Evolutionary conservation across 2,797 vertebrate genomes (phyloP).

Genomic region (Bryconaethiops microstoma): DNA sequence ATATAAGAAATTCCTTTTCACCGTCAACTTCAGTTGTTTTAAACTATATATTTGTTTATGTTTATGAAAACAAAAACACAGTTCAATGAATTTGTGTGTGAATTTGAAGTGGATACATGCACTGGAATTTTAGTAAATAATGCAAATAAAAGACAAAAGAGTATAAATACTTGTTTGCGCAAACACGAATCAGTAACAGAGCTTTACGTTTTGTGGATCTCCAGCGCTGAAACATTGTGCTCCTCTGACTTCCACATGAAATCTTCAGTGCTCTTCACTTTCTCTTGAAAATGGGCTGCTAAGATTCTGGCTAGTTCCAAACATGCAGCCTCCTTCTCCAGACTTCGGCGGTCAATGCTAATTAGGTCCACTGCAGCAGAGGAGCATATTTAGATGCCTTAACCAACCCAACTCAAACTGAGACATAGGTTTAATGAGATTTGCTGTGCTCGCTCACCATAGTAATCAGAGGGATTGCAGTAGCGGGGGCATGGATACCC

Average conservation of each 20-base stretch:
- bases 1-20: too few species aligned
- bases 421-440: neutral
- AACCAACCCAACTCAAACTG: neutral
- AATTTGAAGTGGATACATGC: too few species aligned
- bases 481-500: conserved; percentile 91
- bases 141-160: too few species aligned
- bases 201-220: conserved; percentile 65
- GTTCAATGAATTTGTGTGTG: too few species aligned
- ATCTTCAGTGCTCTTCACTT: conserved; percentile 81
- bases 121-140: too few species aligned
- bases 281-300: conserved; percentile 82
- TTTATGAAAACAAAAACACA: too few species aligned
- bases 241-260: conserved; percentile 85
- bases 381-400: conserved; percentile 22
- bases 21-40: too few species aligned
- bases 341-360: conserved; percentile 85
- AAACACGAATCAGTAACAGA: neutral
- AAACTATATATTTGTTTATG: too few species aligned
- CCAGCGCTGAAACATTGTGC: conserved; percentile 10
- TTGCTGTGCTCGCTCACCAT: conserved; percentile 73
- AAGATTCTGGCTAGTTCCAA: conserved; percentile 77
- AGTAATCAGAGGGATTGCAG: conserved; percentile 96
- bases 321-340: conserved; percentile 83
- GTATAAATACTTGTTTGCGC: too few species aligned
- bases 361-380: conserved; percentile 87